phyloP scores from a whole-genome alignment of 92 coral and sea anemone species.

The Actinernus sp. region DNA sequence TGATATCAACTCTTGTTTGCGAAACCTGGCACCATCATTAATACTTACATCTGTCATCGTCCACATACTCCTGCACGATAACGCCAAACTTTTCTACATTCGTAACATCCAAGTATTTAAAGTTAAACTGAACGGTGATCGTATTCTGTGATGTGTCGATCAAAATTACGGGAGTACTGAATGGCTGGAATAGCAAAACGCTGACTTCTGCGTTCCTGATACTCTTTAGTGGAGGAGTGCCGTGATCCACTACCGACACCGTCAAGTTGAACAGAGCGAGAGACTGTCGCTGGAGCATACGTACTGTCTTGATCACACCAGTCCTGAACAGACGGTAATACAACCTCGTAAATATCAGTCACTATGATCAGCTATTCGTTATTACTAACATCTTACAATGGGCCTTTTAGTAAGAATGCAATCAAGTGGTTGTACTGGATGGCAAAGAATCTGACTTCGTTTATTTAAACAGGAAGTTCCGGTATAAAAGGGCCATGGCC shows the following conservation, averaged over 20 bases:
- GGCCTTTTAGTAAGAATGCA: too few relatives aligned
- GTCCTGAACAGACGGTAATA: conserved; percentile 36
- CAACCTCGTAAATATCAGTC: neutral
- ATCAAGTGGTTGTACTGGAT: too few relatives aligned
- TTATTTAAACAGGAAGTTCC: too few relatives aligned
- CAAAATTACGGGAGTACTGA: conserved; percentile 54
- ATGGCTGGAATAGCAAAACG: conserved; percentile 66
- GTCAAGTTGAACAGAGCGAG: conserved; percentile 66
- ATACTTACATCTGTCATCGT: conserved; percentile 69
- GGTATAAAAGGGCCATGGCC: too few relatives aligned
- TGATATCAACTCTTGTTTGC: too few relatives aligned
- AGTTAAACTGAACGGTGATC: conserved; percentile 67
- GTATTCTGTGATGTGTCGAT: conserved; percentile 56
- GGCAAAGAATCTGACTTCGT: too few relatives aligned
- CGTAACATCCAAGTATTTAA: conserved; percentile 62
- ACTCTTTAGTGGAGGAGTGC: conserved; percentile 63
- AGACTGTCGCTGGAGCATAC: conserved; percentile 50
- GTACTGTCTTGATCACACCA: conserved; percentile 55
- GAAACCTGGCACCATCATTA: too few relatives aligned
- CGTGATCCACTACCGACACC: conserved; percentile 77
- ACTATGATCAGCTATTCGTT: neutral
- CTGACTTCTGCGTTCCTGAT: conserved; percentile 62
- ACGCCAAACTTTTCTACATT: conserved; percentile 80
- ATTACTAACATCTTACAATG: too few relatives aligned
- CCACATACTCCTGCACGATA: conserved; percentile 68